Base-by-base conservation (phyloP, 2,888 invertebrate species). In the Trissoscelio sp. region DNA sequence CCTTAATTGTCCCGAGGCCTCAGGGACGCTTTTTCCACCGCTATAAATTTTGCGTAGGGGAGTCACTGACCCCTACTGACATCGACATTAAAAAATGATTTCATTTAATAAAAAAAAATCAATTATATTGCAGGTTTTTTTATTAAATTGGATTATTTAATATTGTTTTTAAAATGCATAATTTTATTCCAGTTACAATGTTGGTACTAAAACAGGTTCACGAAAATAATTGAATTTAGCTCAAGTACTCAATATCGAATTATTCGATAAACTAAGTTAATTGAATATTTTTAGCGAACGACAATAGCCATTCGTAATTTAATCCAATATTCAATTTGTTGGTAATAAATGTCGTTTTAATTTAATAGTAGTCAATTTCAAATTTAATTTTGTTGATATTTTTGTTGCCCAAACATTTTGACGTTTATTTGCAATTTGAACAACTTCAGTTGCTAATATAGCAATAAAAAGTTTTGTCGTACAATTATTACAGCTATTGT, bases 1-100 rank as follows among this genome's bases (percentile, higher is more conserved):
- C 34, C 64, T 64, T 64, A 46, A 64, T 64, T 64, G 34, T 34
- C 48, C 20, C 31, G 24, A 64, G 9, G 46, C 64, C 48, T 64
- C 39, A 16, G 16, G 39, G 22, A 39, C 14, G 42, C 16, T 62
- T 62, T 28, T 62, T 46, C 42, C 22, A n/a, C 12, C 4, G 11
- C 34, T 5, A 34, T n/a, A 53, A 53, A 53, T 53, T 31, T 31
- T 31, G 31, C 31, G 16, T 31, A 11, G 3, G 20, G 9, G 20
- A 46, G 46, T 46, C 46, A 46, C 18, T 20, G 46, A 46, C 18
- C 46, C 20, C 3, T 46, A 46, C 20, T 9, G 46, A 20, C n/a
- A n/a, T n/a, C n/a, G n/a, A n/a, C n/a, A n/a, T n/a, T n/a, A n/a
- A n/a, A n/a, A n/a, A n/a, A n/a, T n/a, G n/a, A n/a, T n/a, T n/a